phyloP scores from a whole-genome alignment of 2,113 vertebrate genomes.

The Xerus inauris region DNA sequence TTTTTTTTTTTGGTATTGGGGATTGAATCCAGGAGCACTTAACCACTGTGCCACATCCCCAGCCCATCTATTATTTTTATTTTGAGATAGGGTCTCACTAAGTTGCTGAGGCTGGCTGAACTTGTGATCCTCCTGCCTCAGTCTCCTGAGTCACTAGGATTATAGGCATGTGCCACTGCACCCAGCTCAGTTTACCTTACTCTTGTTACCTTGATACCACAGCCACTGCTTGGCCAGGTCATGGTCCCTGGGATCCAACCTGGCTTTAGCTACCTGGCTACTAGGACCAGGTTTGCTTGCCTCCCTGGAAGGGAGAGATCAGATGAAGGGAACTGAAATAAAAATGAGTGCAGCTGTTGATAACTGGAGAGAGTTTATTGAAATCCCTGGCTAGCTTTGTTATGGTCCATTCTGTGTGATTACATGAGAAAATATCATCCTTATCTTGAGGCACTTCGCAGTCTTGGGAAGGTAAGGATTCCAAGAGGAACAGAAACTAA shows the following conservation, averaged over 20 bases:
- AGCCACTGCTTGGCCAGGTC: background rate
- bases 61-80: too few relatives aligned
- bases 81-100: too few relatives aligned
- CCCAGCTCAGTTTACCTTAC: too few relatives aligned
- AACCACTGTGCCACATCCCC: too few relatives aligned
- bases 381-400: background rate
- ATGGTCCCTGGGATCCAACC: background rate
- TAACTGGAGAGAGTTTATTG: background rate
- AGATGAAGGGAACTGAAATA: background rate
- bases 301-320: background rate
- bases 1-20: too few relatives aligned
- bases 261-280: background rate
- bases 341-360: background rate
- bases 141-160: too few relatives aligned
- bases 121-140: too few relatives aligned
- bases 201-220: background rate
- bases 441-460: background rate
- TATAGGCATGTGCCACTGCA: too few relatives aligned
- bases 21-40: too few relatives aligned
- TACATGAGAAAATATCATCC: background rate
- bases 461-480: background rate
- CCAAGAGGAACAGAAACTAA: conserved; percentile 24
- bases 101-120: too few relatives aligned
- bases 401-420: background rate
- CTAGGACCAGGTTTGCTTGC: background rate